These are phyloP conservation scores for Melipona bicolor DNA, from an alignment of 2,888 invertebrate species.

Conservation along the genomic window DNA sequence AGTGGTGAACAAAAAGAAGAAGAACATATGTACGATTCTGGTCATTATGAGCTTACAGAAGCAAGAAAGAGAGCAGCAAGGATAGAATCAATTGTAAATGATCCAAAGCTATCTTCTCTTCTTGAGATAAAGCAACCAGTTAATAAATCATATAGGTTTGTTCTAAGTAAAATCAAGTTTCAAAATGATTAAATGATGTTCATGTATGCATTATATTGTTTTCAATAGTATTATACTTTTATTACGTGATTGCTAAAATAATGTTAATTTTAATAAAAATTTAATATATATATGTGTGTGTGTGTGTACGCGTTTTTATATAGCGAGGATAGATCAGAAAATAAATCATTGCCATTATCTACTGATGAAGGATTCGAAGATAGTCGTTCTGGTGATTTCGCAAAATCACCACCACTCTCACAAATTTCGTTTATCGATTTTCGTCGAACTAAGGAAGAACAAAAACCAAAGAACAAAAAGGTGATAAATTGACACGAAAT, in stretches of 20 bases:
- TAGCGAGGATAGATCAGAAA: constrained; percentile 79
- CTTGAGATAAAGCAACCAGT: constrained; percentile 70
- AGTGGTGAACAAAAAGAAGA: constrained; percentile 73
- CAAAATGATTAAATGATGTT: constrained; percentile 67
- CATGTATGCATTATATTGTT: constrained; percentile 33
- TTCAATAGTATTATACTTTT: constrained; percentile 18
- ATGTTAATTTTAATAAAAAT: constrained; percentile 30
- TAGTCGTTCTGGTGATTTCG: constrained; percentile 83
- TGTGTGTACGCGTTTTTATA: constrained; percentile 30
- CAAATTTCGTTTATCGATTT: constrained; percentile 73
- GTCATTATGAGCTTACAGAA: constrained; percentile 81
- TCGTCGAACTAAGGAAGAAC: constrained; percentile 73
- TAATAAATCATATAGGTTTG: constrained; percentile 77
- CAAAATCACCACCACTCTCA: constrained; percentile 77
- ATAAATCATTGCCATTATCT: constrained; percentile 81
- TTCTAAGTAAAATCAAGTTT: constrained; percentile 72
- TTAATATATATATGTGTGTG: neutral
- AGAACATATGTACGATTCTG: constrained; percentile 81
- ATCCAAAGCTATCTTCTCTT: constrained; percentile 65
- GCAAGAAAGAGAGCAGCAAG: constrained; percentile 79
- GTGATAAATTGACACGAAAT: neutral
- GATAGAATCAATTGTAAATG: constrained; percentile 74
- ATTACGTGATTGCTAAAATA: constrained; percentile 13
- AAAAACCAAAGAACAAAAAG: constrained; percentile 64
- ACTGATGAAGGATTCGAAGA: constrained; percentile 87